phyloP scores from a whole-genome alignment of 2,113 vertebrate species.

The Typhlomys cinereus region DNA sequence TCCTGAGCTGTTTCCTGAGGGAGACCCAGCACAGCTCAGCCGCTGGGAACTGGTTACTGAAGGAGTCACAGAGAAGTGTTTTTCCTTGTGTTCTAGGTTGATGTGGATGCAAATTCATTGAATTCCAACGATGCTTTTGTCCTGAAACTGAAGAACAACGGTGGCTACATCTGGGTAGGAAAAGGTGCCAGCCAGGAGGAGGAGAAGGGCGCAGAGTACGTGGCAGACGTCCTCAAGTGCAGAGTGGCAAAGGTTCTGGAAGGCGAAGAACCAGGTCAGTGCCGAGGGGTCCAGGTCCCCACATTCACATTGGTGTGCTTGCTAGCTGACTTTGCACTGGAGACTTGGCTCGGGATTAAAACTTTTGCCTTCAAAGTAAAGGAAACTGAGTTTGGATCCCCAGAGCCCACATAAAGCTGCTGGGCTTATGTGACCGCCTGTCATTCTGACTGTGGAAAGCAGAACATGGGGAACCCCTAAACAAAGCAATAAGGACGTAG shows the following conservation, averaged over 20 bases:
- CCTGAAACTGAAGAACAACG: constrained; percentile 86
- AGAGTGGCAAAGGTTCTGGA: constrained; percentile 83
- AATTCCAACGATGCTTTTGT: constrained; percentile 95
- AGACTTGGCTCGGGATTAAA: no score
- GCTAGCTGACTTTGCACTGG: background rate
- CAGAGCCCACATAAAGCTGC: no score
- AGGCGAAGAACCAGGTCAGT: constrained; percentile 90
- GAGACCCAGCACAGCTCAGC: background rate
- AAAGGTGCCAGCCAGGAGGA: constrained; percentile 92
- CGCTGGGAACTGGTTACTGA: background rate
- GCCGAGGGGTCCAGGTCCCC: fast-evolving
- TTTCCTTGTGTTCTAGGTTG: constrained; percentile 84
- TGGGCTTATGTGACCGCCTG: no score
- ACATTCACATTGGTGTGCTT: background rate
- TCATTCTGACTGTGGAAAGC: no score
- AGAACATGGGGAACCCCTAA: no score
- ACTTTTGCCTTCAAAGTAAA: no score
- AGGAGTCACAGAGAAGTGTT: background rate
- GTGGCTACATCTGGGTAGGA: constrained; percentile 90
- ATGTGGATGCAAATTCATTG: constrained; percentile 85
- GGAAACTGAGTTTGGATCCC: no score
- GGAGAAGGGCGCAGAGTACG: constrained; percentile 87
- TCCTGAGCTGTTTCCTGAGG: background rate
- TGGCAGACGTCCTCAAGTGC: constrained; percentile 86
- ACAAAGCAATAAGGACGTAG: no score